Evolutionary conservation across 2,888 invertebrate genomes (phyloP).

Genomic region (Orthosia gracilis): DNA sequence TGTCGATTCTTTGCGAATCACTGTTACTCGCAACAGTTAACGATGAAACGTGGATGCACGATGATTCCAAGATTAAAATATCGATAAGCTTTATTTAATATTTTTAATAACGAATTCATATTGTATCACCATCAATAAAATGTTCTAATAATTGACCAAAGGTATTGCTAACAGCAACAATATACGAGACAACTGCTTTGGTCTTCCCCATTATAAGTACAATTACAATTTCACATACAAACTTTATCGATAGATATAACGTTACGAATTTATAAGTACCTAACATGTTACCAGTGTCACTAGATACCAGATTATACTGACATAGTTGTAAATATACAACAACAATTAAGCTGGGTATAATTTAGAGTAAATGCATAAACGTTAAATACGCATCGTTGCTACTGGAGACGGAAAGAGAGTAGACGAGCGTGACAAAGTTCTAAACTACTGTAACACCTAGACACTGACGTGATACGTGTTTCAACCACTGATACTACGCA

Average conservation of each 20-base stretch:
- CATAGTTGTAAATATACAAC: constrained; percentile 78
- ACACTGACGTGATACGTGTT: constrained; percentile 82
- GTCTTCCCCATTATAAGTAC: constrained; percentile 87
- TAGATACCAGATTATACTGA: constrained; percentile 74
- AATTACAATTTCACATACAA: constrained; percentile 80
- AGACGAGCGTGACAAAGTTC: constrained; percentile 70
- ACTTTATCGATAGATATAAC: constrained; percentile 75
- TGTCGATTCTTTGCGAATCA: constrained; percentile 27
- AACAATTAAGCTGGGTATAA: constrained; percentile 82
- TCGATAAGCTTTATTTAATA: constrained; percentile 77
- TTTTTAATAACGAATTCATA: constrained; percentile 83
- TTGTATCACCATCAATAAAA: constrained; percentile 84
- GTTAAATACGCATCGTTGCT: constrained; percentile 75
- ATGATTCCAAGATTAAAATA: constrained; percentile 80
- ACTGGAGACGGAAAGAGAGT: constrained; percentile 77
- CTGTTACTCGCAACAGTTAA: constrained; percentile 33
- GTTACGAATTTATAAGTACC: constrained; percentile 74
- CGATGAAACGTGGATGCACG: constrained; percentile 62
- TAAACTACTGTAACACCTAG: constrained; percentile 87
- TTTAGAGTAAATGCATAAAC: constrained; percentile 82
- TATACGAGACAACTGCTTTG: constrained; percentile 86
- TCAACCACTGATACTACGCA: constrained; percentile 81
- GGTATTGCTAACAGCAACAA: constrained; percentile 88
- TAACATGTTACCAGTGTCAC: constrained; percentile 71
- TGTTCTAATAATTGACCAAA: constrained; percentile 91